Base-by-base conservation (phyloP, 1,140 invertebrate species). In the Cotesia chilonis region DNA sequence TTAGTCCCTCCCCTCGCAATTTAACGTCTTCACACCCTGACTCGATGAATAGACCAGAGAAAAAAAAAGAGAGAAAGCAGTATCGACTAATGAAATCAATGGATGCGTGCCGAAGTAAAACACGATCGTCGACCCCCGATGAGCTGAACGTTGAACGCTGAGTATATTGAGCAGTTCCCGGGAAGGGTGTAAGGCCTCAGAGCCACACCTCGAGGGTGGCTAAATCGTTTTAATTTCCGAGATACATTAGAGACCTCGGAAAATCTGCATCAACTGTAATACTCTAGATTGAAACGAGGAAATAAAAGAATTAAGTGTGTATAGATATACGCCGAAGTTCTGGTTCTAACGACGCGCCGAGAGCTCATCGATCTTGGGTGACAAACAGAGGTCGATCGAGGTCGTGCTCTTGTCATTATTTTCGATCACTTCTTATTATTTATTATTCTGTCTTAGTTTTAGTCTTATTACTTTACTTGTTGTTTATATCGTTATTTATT, bases 31-130 rank as follows among this genome's bases (percentile, higher is more conserved):
- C 54, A 14, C 20, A 17, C 14, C 35, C 51, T 7, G 9, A 38
- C 10, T 14, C 52, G 17, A 36, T 4, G 12, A 47, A 10, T 36
- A 41, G 2, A 28, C 28, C 28, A 28, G 3, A 28, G 28, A 47
- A 4, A 7, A 4, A 7, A 36, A 35, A 37, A 9, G 14, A 74
- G 73, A 75, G 72, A 73, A 72, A 68, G 68, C 76, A 72, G 75
- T 81, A 81, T 82, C 79, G 77, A 60, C 78, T 83, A 83, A 84
- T 82, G 83, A 84, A 83, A 84, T 84, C 82, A 79, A 80, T 77
- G 75, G 75, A 78, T 76, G 73, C 74, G 75, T 76, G 74, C 61
- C 63, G 72, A 75, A 78, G 75, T 78, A 76, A 76, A 77, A 79
- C 71, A 74, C 74, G 78, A 78, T 77, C 75, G 78, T 71, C 70